A percentile compares a stretch with the other conserved stretches of the same genome.
Evolutionary conservation across 2,113 vertebrate genomes (phyloP).

Genomic region (Mobula hypostoma): DNA sequence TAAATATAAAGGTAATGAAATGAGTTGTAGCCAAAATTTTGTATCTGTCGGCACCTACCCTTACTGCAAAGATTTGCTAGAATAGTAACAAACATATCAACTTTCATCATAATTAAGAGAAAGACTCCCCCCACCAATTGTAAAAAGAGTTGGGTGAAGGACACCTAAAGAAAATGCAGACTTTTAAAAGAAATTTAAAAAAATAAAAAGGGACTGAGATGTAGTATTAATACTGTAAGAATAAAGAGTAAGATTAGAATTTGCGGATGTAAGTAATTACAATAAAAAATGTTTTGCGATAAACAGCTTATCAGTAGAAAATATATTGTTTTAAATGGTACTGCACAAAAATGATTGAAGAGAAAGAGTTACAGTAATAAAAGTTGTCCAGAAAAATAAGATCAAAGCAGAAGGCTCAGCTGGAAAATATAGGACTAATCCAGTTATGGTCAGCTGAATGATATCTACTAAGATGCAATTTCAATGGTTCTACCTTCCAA

Average conservation of each 20-base stretch:
- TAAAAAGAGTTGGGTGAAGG: neutral
- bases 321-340: neutral
- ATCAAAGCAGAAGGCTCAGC: neutral
- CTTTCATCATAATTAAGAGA: neutral
- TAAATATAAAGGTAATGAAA: neutral
- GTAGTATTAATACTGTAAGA: neutral
- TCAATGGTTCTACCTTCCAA: neutral
- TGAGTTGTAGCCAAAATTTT: neutral
- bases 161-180: neutral
- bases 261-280: neutral
- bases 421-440: neutral
- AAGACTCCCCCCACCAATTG: neutral
- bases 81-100: neutral
- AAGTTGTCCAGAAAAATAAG: neutral
- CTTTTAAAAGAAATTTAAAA: too few species aligned
- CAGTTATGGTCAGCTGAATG: neutral
- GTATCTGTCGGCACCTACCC: neutral
- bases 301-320: neutral
- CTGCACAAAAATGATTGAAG: neutral
- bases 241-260: neutral
- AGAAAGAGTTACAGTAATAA: neutral
- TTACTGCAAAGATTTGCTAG: neutral
- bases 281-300: neutral
- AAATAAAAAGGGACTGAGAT: neutral
- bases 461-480: neutral